These are phyloP conservation scores for Oryctes rhinoceros DNA, from an alignment of 1,140 invertebrate species.

Conservation along the genomic window DNA sequence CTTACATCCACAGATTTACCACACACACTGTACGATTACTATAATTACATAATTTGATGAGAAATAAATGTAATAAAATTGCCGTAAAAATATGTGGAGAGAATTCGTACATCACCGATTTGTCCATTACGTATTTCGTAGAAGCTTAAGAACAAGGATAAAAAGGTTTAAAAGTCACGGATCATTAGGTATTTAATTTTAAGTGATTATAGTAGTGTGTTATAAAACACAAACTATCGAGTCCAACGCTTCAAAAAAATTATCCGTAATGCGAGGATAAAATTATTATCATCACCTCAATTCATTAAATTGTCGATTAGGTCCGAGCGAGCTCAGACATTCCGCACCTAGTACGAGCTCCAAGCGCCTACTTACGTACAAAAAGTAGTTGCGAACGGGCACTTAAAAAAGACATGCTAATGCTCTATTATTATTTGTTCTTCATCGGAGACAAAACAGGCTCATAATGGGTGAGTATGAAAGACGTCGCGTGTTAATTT, in stretches of 20 bases:
- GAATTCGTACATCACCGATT: too few species aligned
- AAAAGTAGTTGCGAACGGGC: background rate
- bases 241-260: background rate
- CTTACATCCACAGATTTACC: too few species aligned
- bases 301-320: background rate
- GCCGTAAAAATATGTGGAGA: too few species aligned
- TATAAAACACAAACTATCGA: background rate
- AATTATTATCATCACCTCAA: conserved; percentile 12
- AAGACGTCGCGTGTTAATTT: conserved; percentile 6
- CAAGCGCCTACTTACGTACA: background rate
- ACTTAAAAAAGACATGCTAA: conserved; percentile 4
- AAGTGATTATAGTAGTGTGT: background rate
- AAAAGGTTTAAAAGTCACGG: background rate
- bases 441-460: background rate
- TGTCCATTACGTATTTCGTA: too few species aligned
- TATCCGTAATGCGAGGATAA: background rate
- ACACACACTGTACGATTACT: too few species aligned
- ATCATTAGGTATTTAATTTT: background rate
- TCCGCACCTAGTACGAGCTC: background rate
- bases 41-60: too few species aligned
- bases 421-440: conserved; percentile 7
- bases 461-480: background rate
- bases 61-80: too few species aligned
- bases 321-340: background rate
- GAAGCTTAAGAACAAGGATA: too few species aligned